Conservation (phyloP, 2,888 invertebrate species). For the Chymomyza procnemis region DNA sequence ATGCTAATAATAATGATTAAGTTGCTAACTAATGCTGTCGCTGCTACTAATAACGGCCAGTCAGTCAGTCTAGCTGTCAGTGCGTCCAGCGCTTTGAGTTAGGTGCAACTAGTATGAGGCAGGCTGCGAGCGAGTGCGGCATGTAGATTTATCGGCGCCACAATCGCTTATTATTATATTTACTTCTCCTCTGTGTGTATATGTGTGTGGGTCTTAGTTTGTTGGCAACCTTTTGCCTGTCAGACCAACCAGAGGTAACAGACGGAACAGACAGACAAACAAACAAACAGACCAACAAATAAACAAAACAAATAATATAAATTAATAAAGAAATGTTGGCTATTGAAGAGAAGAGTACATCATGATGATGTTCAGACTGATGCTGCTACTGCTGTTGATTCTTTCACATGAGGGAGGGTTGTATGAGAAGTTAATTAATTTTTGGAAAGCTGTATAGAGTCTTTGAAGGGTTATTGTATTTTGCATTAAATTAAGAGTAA, state of each 20-base stretch:
- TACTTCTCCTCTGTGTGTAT: constrained; percentile 23
- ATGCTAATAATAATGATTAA: too few relatives aligned
- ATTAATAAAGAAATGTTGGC: constrained; percentile 39
- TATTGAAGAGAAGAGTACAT: background rate
- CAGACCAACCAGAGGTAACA: background rate
- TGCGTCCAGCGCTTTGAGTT: background rate
- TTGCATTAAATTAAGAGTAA: too few relatives aligned
- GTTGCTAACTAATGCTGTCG: too few relatives aligned
- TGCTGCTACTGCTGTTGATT: constrained; percentile 40
- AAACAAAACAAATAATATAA: constrained; percentile 45
- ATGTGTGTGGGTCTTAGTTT: constrained; percentile 17
- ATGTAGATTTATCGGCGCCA: constrained; percentile 45
- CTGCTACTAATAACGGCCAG: too few relatives aligned
- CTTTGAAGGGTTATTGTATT: too few relatives aligned
- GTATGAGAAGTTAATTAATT: too few relatives aligned
- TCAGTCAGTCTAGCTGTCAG: too few relatives aligned
- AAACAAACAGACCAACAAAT: constrained; percentile 14
- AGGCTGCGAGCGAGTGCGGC: background rate
- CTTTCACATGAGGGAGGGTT: constrained; percentile 43
- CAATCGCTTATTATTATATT: constrained; percentile 45
- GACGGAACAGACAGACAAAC: background rate
- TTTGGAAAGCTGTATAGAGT: too few relatives aligned
- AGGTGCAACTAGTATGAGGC: constrained; percentile 11
- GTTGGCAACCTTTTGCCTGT: constrained; percentile 24
- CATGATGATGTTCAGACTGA: constrained; percentile 30